A percentile compares a stretch with the other conserved stretches of the same genome.
Evolutionary conservation across 1,140 invertebrate genomes (phyloP).

Genomic region (Zophobas morio): DNA sequence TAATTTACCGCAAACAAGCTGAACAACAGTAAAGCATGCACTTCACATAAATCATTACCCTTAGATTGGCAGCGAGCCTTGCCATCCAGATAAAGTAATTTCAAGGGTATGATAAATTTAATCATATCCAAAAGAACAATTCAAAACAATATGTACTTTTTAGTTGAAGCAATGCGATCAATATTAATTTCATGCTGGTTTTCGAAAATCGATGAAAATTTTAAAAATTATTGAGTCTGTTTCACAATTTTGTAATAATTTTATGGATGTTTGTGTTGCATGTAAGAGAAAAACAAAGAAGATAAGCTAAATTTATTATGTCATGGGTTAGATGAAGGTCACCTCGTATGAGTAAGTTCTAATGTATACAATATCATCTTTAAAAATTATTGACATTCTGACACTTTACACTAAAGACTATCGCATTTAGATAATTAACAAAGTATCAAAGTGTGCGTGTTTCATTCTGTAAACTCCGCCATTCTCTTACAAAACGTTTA

Average conservation of each 20-base stretch:
- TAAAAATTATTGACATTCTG: neutral
- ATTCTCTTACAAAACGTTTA: too few species aligned
- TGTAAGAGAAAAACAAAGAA: constrained; percentile 17
- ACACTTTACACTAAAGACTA: neutral
- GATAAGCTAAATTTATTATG: constrained; percentile 45
- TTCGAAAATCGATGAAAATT: too few species aligned
- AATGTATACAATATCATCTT: constrained; percentile 28
- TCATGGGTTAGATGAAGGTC: constrained; percentile 45
- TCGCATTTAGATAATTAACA: neutral
- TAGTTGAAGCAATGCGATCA: too few species aligned
- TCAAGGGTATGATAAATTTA: constrained; percentile 5
- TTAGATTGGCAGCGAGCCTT: neutral
- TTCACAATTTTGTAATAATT: too few species aligned
- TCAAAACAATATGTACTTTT: neutral
- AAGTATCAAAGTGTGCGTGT: too few species aligned
- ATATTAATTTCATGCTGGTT: too few species aligned
- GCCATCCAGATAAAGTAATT: constrained; percentile 2
- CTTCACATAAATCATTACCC: constrained; percentile 1
- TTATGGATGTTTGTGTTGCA: neutral
- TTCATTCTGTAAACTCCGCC: too few species aligned
- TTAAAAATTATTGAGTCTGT: too few species aligned
- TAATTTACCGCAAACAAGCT: constrained; percentile 8
- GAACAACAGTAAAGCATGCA: constrained; percentile 4
- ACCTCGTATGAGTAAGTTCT: constrained; percentile 37
- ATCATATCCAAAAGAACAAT: neutral